phyloP scores from a whole-genome alignment of 2,797 vertebrate species.

The Paguma larvata region DNA sequence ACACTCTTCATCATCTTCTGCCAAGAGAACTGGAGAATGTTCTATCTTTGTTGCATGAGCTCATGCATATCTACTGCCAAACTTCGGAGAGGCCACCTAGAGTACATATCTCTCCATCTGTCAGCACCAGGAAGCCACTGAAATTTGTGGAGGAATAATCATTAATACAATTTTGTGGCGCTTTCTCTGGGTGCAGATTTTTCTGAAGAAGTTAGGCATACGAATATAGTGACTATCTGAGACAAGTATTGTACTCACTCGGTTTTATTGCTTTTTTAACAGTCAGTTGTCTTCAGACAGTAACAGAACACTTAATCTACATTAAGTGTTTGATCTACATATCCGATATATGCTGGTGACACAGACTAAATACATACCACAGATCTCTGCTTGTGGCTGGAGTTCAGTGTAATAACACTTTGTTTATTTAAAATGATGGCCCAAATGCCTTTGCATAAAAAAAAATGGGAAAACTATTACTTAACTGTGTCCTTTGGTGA shows the following conservation, averaged over 20 bases:
- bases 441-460: conserved; percentile 1
- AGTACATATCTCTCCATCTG: conserved; percentile 49
- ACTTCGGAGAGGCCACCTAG: conserved; percentile 46
- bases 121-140: conserved; percentile 47
- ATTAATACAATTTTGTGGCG: neutral
- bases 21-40: conserved; percentile 40
- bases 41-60: conserved; percentile 71
- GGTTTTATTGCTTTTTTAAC: neutral
- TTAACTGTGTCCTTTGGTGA: neutral
- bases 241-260: neutral
- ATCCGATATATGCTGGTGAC: neutral
- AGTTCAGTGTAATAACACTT: neutral
- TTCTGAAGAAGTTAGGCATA: neutral
- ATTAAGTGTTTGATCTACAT: neutral
- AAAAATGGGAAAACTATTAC: neutral
- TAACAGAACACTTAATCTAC: neutral
- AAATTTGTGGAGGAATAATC: neutral
- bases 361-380: neutral
- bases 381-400: neutral
- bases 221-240: neutral
- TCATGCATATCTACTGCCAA: conserved; percentile 64
- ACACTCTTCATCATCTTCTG: neutral
- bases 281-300: conserved; percentile 7
- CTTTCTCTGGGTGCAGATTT: conserved; percentile 27
- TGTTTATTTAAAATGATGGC: neutral